Evolutionary conservation across 2,113 vertebrate species (phyloP).

Genomic region (Gavia stellata): DNA sequence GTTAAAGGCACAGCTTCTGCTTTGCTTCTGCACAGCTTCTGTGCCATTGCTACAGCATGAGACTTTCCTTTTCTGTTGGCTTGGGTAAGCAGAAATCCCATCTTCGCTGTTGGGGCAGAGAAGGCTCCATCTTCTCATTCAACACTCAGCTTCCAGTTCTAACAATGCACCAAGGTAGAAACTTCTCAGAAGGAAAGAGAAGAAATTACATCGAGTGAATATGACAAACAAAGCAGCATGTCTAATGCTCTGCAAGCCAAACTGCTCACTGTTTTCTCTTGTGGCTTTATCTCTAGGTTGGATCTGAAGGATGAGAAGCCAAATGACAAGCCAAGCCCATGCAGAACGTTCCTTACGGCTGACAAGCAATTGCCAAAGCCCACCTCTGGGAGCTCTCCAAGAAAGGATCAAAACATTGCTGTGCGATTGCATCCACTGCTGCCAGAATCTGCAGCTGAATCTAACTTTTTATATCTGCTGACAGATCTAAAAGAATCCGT

Average conservation of each 20-base stretch:
- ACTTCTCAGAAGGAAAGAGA: not conserved
- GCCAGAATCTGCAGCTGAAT: not conserved
- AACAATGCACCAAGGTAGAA: not conserved
- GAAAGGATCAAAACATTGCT: not conserved
- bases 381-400: not conserved
- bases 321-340: not conserved
- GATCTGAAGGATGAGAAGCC: not conserved
- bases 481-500: not conserved
- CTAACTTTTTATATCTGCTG: not conserved
- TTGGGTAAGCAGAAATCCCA: not conserved
- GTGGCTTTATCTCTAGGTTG: not conserved
- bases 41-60: not conserved
- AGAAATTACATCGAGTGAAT: not conserved
- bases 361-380: not conserved
- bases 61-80: not conserved
- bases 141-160: not conserved
- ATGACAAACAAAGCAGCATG: not conserved
- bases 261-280: not conserved
- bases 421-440: not conserved
- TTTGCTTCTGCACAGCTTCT: not conserved
- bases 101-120: not conserved
- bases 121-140: not conserved
- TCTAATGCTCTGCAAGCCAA: not conserved
- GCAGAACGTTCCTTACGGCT: not conserved
- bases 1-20: not conserved